A percentile compares a stretch with the other conserved stretches of the same genome.
phyloP scores from a whole-genome alignment of 2,797 vertebrate species.

The Molossus alvarezi region DNA sequence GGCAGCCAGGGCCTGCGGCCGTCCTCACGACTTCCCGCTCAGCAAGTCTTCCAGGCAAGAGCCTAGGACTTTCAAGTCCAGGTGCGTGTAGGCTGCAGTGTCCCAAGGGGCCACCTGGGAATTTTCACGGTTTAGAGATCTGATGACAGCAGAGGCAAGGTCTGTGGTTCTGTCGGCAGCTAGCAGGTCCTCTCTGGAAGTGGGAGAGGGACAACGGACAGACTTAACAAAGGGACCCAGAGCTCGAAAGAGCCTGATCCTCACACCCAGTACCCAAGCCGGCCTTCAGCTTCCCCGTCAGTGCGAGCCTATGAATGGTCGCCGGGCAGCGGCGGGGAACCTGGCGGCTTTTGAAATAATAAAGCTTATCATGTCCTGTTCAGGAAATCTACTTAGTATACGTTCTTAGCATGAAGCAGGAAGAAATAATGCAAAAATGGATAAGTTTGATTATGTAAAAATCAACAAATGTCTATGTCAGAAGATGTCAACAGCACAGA shows the following conservation, averaged over 20 bases:
- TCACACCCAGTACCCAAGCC: not conserved
- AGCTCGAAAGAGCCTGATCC: not conserved
- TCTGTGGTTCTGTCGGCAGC: not conserved
- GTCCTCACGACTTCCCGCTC: conserved; percentile 55
- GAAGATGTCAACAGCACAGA: conserved; percentile 55
- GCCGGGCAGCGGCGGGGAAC: not conserved
- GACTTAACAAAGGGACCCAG: not conserved
- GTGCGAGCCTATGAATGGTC: not conserved
- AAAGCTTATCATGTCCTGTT: not conserved
- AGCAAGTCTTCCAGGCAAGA: conserved; percentile 44
- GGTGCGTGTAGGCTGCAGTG: not conserved
- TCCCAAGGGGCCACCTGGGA: conserved; percentile 5
- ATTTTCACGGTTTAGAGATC: conserved; percentile 27
- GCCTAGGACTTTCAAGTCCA: conserved; percentile 47
- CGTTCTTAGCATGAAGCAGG: conserved; percentile 25
- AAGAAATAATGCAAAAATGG: not conserved
- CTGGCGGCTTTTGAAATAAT: conserved; percentile 6
- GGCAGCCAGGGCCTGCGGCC: conserved; percentile 67
- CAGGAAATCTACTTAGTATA: conserved; percentile 1
- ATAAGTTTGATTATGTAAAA: not conserved
- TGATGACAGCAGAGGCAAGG: not conserved
- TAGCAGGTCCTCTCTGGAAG: not conserved
- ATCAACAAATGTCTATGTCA: conserved; percentile 24
- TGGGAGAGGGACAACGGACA: not conserved
- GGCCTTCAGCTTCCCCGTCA: not conserved